phyloP scores from a whole-genome alignment of 2,113 vertebrate genomes.

The Phoenicopterus ruber region DNA sequence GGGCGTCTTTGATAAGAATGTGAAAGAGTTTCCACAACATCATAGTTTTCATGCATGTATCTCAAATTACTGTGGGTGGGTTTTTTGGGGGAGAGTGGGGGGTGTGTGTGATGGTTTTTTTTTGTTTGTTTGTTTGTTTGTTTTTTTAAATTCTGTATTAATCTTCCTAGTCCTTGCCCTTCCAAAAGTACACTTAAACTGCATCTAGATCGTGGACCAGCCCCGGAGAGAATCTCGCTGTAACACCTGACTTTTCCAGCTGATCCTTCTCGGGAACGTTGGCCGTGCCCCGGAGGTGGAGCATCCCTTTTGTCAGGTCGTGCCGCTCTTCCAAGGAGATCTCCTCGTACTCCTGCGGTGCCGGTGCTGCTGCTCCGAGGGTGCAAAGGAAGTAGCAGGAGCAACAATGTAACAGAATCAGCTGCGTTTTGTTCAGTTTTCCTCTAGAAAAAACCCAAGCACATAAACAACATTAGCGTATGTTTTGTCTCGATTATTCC shows the following conservation, averaged over 20 bases:
- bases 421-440: not conserved
- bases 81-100: no score
- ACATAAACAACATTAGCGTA: not conserved
- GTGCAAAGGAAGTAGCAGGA: not conserved
- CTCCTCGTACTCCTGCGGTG: not conserved
- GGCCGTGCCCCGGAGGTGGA: not conserved
- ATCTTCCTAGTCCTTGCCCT: not conserved
- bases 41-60: rapidly evolving
- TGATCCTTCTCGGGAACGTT: not conserved
- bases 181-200: not conserved
- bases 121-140: no score
- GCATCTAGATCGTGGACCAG: not conserved
- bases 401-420: not conserved
- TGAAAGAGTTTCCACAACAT: not conserved
- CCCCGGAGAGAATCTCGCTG: not conserved
- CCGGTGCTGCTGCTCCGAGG: not conserved
- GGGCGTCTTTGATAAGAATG: not conserved
- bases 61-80: not conserved
- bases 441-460: not conserved
- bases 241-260: not conserved
- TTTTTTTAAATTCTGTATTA: not conserved
- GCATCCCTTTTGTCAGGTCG: not conserved
- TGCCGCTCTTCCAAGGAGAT: not conserved
- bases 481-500: not conserved
- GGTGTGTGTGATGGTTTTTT: no score